Evolutionary conservation across 2,888 invertebrate species (phyloP), one percentile per base, ranked within the genome.

Genomic region (Macrosoma leucophasiata): DNA sequence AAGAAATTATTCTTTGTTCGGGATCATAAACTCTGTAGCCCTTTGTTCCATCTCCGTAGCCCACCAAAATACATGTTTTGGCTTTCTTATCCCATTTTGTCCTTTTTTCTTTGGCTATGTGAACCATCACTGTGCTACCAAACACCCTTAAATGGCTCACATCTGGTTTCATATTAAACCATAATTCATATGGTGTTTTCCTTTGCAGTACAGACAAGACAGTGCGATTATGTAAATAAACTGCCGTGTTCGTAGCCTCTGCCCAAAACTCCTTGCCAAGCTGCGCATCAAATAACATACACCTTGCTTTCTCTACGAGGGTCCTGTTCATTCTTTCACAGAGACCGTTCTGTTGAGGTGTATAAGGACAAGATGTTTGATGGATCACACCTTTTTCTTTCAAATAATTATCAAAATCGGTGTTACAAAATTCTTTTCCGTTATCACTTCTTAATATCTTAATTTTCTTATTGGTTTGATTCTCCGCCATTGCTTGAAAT

Each of bases 301-400:
- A 48, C 12, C 32, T 37, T 8, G 52, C 48, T 12, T 37, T 12
- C 33, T 48, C 48, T 4, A 46, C 45, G 6, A 50, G 13, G 1
- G 48, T 51, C 7, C 50, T 33, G 26, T 52, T 51, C 43, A 46
- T 45, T 3, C 62, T 24, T 32, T 69, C 66, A 2, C 62, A 50
- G 1, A 52, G 11, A 0, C 61, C 67, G 43, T 66, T 69, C 20
- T 60, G 56, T 30, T 64, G 46, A 0, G 60, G 59, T 2, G 52
- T 56, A 23, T 61, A 53, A 0, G 62, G 47, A 2, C 46, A 43
- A 1, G 49, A 49, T 0, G 46, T 45, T 29, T 56, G 46, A 30
- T 59, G 55, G 2, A 15, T 19, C 8, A 65, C 66, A 3, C 61
- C 64, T 34, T 43, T 15, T 4, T 29, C 21, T 3, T 18, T 29